Conservation (phyloP, 2,888 invertebrate species). For the Stenchaetothrips biformis region DNA sequence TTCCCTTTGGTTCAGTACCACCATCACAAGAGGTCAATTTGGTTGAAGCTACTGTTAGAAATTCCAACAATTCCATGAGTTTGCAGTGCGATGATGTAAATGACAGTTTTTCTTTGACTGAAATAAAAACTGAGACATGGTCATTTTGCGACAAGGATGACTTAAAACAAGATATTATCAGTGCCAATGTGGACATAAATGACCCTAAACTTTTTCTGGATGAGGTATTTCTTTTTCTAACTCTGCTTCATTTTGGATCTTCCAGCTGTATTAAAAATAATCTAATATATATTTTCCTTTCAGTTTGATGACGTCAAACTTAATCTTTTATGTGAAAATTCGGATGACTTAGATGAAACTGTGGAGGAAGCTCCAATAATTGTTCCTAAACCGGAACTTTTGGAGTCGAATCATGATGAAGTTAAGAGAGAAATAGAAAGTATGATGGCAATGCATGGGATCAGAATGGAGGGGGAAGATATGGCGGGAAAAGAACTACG, state of each 20-base stretch:
- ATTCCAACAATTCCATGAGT: too few species aligned
- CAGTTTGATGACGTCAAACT: constrained; percentile 40
- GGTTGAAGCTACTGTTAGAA: too few species aligned
- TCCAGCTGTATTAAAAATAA: neutral
- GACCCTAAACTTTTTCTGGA: neutral
- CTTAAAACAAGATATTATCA: neutral
- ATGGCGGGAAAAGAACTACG: too few species aligned
- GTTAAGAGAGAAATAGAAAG: neutral
- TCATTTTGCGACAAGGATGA: neutral
- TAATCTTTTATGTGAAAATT: neutral
- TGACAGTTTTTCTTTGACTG: neutral
- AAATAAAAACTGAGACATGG: neutral
- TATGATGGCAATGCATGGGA: neutral
- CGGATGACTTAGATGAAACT: neutral
- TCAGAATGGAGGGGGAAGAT: neutral
- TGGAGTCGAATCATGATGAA: neutral
- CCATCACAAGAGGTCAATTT: too few species aligned
- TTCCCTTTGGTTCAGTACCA: too few species aligned
- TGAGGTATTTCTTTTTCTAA: constrained; percentile 28
- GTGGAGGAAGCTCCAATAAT: neutral
- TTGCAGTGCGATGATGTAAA: too few species aligned
- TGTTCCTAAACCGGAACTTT: neutral
- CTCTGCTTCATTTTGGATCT: constrained; percentile 2
- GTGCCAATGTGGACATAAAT: neutral
- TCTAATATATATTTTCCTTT: constrained; percentile 31